These are phyloP conservation scores for Scyliorhinus canicula DNA, from an alignment of 2,797 vertebrate species.

Conservation along the genomic window DNA sequence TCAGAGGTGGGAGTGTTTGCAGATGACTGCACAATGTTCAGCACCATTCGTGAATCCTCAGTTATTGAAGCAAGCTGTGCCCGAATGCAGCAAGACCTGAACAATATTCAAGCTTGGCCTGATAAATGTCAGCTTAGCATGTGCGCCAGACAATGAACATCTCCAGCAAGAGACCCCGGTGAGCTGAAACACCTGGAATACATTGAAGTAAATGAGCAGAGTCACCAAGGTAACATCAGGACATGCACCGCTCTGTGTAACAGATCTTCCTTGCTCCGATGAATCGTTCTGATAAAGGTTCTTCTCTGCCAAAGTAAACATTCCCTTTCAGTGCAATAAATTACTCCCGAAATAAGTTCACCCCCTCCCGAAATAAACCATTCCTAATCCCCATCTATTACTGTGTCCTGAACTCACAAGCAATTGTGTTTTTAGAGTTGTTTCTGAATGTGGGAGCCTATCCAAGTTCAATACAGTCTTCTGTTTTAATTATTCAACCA, in stretches of 20 bases:
- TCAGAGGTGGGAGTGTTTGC: neutral
- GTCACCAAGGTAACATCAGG: neutral
- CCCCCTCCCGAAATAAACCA: neutral
- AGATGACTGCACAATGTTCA: neutral
- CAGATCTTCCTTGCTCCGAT: neutral
- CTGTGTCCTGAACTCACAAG: neutral
- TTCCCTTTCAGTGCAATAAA: neutral
- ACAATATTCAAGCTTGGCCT: too few species aligned
- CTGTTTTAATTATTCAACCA: neutral
- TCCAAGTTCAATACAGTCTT: neutral
- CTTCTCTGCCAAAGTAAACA: neutral
- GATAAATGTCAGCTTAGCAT: neutral
- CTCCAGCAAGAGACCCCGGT: neutral
- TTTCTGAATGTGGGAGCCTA: neutral
- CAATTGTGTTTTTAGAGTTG: neutral
- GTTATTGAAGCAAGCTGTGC: too few species aligned
- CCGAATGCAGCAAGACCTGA: too few species aligned
- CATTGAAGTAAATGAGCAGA: neutral
- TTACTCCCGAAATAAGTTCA: neutral
- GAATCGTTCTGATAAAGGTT: neutral
- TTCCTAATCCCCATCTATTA: neutral
- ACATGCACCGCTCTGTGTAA: neutral
- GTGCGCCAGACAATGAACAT: neutral
- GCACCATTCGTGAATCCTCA: neutral
- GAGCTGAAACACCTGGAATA: neutral